These are phyloP conservation scores for Jacana jacana DNA, from an alignment of 2,113 vertebrate genomes.

Conservation along the genomic window DNA sequence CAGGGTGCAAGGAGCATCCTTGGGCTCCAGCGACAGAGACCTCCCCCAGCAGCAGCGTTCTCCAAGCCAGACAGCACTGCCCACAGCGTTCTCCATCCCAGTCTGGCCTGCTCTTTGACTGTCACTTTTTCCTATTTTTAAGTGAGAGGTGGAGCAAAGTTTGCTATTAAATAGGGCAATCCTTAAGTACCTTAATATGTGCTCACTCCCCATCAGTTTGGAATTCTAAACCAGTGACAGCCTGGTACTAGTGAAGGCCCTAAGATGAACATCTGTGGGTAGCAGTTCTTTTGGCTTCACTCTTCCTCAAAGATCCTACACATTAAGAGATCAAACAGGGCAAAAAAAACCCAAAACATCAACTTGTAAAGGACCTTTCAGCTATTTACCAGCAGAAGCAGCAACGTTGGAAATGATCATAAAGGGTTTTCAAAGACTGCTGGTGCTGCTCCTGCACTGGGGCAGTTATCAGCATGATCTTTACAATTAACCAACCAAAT, in stretches of 20 bases:
- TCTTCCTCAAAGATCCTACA: neutral
- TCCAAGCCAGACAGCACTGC: neutral
- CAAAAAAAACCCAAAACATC: neutral
- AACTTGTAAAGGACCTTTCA: neutral
- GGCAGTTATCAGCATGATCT: neutral
- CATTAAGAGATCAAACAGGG: neutral
- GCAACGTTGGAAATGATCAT: neutral
- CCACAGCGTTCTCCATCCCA: neutral
- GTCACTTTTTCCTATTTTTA: no score
- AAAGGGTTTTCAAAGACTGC: neutral
- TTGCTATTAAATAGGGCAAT: rapidly evolving
- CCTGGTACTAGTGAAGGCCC: neutral
- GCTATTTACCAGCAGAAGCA: neutral
- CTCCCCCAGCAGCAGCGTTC: neutral
- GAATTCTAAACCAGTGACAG: neutral
- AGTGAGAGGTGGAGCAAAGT: no score
- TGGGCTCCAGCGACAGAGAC: neutral
- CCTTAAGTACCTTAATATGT: neutral
- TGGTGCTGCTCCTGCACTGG: neutral
- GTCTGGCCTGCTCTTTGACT: neutral
- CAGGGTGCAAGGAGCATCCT: neutral
- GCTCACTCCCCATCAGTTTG: neutral
- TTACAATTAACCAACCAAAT: neutral
- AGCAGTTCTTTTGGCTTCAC: neutral
- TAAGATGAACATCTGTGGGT: neutral